Evolutionary conservation across 2,113 vertebrate species (phyloP), one percentile per base, ranked within the genome.

Genomic region (Trichomycterus rosablanca): DNA sequence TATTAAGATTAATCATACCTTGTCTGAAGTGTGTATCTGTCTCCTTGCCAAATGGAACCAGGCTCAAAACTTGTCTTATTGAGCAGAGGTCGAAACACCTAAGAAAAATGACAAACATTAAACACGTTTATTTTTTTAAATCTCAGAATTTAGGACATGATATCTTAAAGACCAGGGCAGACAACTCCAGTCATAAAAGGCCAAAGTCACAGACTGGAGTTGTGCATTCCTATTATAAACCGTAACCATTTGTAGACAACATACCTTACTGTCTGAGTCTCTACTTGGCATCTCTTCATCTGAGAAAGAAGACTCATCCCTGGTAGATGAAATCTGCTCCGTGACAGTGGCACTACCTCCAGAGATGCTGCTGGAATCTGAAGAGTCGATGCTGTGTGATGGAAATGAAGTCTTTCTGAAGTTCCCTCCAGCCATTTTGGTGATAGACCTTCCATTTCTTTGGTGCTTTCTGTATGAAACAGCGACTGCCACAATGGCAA

Each of bases 401-500:
- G 59, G 49, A 20, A 70, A 15, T 3, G 28, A 24, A 76, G 79
- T 9, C 72, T 69, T 53, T 74, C 54, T 24, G 16, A 68, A 49
- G 54, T 51, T 22, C 24, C 18, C 43, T 2, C 22, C 12, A 32
- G 30, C 53, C 35, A 66, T 55, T 23, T 59, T 46, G 11, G 14
- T 53, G 32, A 54, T 15, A 7, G 42, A 11, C 1, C 73, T 1
- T 3, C 14, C 83, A 51, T 86, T 84, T 61, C 88, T 88, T 72
- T 81, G 88, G 63, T 80, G 79, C 58, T 73, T 80, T 72, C 87
- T 86, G 80, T 89, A 90, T 26, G 88, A 90, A 62, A 89, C 87
- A 56, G 89, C 89, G 0, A 92, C 90, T 49, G 84, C 81, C 80
- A 91, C 85, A 71, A 92, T 92, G 58, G 90, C 89, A 43, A 83